Evolutionary conservation across 2,113 vertebrate species (phyloP).

Genomic region (Trogon surrucura): DNA sequence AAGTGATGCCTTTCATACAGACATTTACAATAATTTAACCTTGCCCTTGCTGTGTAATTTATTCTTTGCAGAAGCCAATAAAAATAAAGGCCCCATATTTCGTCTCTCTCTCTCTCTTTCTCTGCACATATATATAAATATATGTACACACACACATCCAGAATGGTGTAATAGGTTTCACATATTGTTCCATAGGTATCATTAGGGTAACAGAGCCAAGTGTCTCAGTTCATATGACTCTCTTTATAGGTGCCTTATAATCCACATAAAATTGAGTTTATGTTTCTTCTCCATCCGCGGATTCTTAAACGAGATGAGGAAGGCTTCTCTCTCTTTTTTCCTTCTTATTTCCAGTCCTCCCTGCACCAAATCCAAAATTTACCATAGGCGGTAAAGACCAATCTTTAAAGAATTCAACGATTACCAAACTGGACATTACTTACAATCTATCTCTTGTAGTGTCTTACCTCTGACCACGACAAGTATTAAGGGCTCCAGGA

Average conservation of each 20-base stretch:
- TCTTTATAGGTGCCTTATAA: slow-evolving; percentile 69
- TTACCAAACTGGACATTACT: neutral
- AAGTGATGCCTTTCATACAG: slow-evolving; percentile 72
- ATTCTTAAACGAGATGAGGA: slow-evolving; percentile 32
- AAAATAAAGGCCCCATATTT: slow-evolving; percentile 69
- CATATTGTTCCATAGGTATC: slow-evolving; percentile 71
- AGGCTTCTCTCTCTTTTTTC: neutral
- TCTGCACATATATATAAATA: slow-evolving; percentile 39
- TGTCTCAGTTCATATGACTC: slow-evolving; percentile 66
- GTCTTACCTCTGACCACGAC: neutral
- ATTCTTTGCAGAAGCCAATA: slow-evolving; percentile 68
- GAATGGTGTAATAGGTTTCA: slow-evolving; percentile 68
- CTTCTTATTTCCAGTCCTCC: neutral
- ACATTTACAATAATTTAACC: slow-evolving; percentile 73
- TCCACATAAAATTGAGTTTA: slow-evolving; percentile 65
- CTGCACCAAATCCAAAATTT: neutral
- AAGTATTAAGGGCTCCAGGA: neutral
- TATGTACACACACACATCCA: neutral
- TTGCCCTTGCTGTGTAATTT: slow-evolving; percentile 64
- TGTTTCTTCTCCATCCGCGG: slow-evolving; percentile 52
- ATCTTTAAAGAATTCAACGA: neutral
- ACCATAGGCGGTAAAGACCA: neutral
- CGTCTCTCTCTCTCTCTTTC: neutral
- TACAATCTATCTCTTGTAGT: neutral
- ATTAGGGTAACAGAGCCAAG: slow-evolving; percentile 63